A percentile compares a stretch with the other conserved stretches of the same genome.
Evolutionary conservation across 1,140 invertebrate genomes (phyloP).

Genomic region (Drosophila watanabei): DNA sequence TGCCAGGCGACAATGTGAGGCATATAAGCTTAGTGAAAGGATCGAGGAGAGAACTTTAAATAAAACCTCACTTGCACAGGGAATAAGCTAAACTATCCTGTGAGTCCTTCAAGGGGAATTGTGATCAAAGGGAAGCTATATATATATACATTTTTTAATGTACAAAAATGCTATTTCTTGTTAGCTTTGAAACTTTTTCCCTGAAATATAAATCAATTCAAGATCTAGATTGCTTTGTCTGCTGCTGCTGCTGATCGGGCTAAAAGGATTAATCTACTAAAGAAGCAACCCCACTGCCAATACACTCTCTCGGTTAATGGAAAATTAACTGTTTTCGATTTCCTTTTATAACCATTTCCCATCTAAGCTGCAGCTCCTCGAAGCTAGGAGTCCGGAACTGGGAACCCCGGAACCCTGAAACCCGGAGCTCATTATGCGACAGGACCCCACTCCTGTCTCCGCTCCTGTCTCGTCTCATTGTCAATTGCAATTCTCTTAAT

Average conservation of each 20-base stretch:
- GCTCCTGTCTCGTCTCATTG: slow-evolving; percentile 30
- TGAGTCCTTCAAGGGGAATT: neutral
- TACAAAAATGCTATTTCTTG: neutral
- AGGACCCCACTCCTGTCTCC: neutral
- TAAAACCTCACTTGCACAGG: neutral
- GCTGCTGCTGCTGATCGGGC: neutral
- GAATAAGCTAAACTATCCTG: neutral
- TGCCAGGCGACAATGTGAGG: slow-evolving; percentile 5
- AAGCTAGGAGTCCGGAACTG: neutral
- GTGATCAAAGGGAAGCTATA: neutral
- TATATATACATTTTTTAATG: neutral
- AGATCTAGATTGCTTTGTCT: neutral
- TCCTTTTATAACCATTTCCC: slow-evolving; percentile 4
- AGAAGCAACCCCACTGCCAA: neutral
- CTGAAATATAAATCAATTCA: neutral
- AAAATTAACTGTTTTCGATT: slow-evolving; percentile 18
- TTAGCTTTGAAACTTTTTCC: neutral
- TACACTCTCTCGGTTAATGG: neutral
- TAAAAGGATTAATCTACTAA: neutral
- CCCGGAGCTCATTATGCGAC: slow-evolving; percentile 38
- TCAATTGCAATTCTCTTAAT: slow-evolving; percentile 74
- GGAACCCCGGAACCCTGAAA: neutral
- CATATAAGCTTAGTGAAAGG: slow-evolving; percentile 18
- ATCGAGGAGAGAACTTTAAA: slow-evolving; percentile 1
- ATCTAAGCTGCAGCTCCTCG: slow-evolving; percentile 10